Percentiles rank a stretch among this genome's conserved stretches.
These are phyloP conservation scores for Drosophila grimshawi DNA, from an alignment of 1,140 invertebrate genomes.

Conservation along the genomic window DNA sequence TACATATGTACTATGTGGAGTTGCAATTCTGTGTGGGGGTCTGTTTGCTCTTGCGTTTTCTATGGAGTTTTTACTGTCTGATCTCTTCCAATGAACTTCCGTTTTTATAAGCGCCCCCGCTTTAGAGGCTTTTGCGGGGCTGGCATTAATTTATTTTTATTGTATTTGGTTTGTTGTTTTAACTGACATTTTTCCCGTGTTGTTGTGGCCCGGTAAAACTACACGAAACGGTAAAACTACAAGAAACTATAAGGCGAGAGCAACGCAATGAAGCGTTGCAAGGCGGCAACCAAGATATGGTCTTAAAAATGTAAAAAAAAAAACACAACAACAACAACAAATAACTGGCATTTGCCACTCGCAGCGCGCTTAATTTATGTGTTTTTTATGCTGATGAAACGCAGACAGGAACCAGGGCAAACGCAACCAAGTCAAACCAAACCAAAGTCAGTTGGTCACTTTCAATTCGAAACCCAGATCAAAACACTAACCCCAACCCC, in stretches of 20 bases:
- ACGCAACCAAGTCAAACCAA: constrained; percentile 8
- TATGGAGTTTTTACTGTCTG: constrained; percentile 4
- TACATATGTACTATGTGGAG: too few species aligned
- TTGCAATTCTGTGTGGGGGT: background rate
- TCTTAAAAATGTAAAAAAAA: constrained; percentile 29
- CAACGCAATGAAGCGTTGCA: constrained; percentile 74
- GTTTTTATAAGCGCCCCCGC: constrained; percentile 58
- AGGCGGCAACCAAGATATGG: constrained; percentile 66
- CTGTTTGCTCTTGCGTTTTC: background rate
- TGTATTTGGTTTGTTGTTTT: constrained; percentile 56
- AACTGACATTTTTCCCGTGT: constrained; percentile 28
- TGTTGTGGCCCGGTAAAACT: constrained; percentile 2
- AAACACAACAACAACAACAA: constrained; percentile 4
- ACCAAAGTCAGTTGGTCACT: constrained; percentile 24
- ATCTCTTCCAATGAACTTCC: constrained; percentile 65
- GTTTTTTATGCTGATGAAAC: constrained; percentile 81
- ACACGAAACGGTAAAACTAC: constrained; percentile 15
- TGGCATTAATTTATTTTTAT: constrained; percentile 66
- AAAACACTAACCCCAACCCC: too few species aligned
- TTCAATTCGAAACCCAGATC: background rate
- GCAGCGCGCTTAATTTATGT: constrained; percentile 74
- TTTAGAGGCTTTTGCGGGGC: constrained; percentile 21
- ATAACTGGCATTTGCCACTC: constrained; percentile 64
- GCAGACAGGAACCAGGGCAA: constrained; percentile 46
- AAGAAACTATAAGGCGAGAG: constrained; percentile 9